Conservation (phyloP, 2,888 invertebrate species). For the Agrochola macilenta region DNA sequence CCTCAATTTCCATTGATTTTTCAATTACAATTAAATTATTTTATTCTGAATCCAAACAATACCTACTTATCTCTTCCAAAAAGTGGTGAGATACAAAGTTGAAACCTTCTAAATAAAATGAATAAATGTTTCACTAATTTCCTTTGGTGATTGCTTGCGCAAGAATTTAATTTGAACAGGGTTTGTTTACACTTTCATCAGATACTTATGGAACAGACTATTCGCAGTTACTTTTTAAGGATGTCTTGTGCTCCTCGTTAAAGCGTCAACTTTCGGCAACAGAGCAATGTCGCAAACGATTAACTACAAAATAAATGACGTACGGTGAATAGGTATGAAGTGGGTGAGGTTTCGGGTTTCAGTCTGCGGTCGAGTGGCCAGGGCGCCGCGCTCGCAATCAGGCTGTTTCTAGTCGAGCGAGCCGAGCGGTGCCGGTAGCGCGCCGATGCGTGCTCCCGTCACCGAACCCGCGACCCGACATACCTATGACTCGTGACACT, state of each 20-base stretch:
- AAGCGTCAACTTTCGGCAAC: slow-evolving; percentile 52
- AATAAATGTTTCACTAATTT: neutral
- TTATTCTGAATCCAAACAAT: neutral
- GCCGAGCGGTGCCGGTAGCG: slow-evolving; percentile 61
- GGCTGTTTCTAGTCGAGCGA: slow-evolving; percentile 76
- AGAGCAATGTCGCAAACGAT: slow-evolving; percentile 65
- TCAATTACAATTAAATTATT: neutral
- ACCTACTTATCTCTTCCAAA: neutral
- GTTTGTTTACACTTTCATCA: too few relatives aligned
- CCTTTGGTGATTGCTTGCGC: neutral
- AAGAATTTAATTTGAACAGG: neutral
- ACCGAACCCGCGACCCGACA: slow-evolving; percentile 41
- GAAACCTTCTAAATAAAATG: neutral
- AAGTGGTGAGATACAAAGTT: neutral
- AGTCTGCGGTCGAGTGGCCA: slow-evolving; percentile 83
- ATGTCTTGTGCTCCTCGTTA: slow-evolving; percentile 1
- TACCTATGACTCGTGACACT: slow-evolving; percentile 22
- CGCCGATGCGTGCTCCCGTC: slow-evolving; percentile 63
- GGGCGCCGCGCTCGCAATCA: slow-evolving; percentile 79
- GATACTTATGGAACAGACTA: neutral
- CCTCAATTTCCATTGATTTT: too few relatives aligned
- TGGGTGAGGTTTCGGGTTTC: slow-evolving; percentile 79
- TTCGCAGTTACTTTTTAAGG: neutral
- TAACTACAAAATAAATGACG: slow-evolving; percentile 69
- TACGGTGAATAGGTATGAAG: slow-evolving; percentile 72